A percentile compares a stretch with the other conserved stretches of the same genome.
These are phyloP conservation scores for Bufotes viridis DNA, from an alignment of 2,797 vertebrate genomes.

Conservation along the genomic window DNA sequence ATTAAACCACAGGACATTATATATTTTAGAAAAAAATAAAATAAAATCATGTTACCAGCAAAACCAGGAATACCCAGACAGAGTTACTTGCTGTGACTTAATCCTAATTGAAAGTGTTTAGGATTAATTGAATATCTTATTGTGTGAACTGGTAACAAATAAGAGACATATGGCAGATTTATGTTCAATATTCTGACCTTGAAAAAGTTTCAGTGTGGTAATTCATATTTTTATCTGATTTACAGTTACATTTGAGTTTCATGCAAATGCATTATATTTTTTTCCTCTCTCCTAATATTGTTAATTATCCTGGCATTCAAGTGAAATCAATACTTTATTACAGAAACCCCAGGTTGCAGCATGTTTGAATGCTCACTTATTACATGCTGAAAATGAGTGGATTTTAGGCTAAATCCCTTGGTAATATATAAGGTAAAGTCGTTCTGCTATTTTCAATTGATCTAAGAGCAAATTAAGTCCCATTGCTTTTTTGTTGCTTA, in stretches of 20 bases:
- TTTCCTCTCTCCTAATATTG: slow-evolving; percentile 22
- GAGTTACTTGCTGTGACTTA: too few species aligned
- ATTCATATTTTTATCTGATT: slow-evolving; percentile 23
- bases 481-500: slow-evolving; percentile 45
- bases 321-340: slow-evolving; percentile 55
- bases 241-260: slow-evolving; percentile 4
- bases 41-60: too few species aligned
- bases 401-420: slow-evolving; percentile 29
- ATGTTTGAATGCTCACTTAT: slow-evolving; percentile 36
- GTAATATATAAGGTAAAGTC: slow-evolving; percentile 36
- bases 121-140: too few species aligned
- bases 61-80: too few species aligned
- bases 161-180: too few species aligned
- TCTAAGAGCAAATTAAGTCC: slow-evolving; percentile 46
- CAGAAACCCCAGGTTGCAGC: slow-evolving; percentile 24
- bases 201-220: neutral
- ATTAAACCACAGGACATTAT: too few species aligned
- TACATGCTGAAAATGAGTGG: slow-evolving; percentile 39
- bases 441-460: slow-evolving; percentile 52
- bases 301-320: slow-evolving; percentile 48
- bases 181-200: neutral
- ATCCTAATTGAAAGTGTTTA: too few species aligned
- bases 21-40: too few species aligned
- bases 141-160: too few species aligned
- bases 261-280: slow-evolving; percentile 41